Conservation (phyloP, 2,113 vertebrate genomes). For the Oncorhynchus gorbuscha region DNA sequence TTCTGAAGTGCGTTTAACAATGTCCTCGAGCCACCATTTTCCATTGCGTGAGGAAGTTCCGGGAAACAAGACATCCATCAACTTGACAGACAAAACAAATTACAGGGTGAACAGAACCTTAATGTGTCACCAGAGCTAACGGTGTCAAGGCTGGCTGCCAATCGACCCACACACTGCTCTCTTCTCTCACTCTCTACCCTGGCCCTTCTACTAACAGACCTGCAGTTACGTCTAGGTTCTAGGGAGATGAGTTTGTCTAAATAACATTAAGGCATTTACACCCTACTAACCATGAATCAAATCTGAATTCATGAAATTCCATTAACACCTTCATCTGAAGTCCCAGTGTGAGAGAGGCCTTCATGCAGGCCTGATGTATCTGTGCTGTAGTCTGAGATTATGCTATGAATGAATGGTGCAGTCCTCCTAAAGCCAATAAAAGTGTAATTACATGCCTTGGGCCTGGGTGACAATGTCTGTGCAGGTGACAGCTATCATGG, state of each 20-base stretch:
- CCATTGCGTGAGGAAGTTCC: constrained; percentile 79
- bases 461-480: constrained; percentile 62
- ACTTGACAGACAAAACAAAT: constrained; percentile 91
- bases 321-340: constrained; percentile 25
- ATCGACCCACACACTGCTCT: constrained; percentile 56
- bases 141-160: constrained; percentile 70
- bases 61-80: constrained; percentile 94
- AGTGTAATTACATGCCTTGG: constrained; percentile 74
- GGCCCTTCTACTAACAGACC: constrained; percentile 42
- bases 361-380: constrained; percentile 62
- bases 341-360: constrained; percentile 34
- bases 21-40: constrained; percentile 82
- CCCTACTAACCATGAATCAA: constrained; percentile 54
- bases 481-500: constrained; percentile 65
- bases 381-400: constrained; percentile 53
- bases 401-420: constrained; percentile 70
- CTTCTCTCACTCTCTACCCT: constrained; percentile 2
- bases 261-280: constrained; percentile 30
- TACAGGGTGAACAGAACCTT: constrained; percentile 87
- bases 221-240: constrained; percentile 16
- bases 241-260: constrained; percentile 16
- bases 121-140: constrained; percentile 87
- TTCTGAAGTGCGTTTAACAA: constrained; percentile 86
- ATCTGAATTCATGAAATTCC: constrained; percentile 55
- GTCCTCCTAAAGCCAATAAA: constrained; percentile 73